Conservation (phyloP, 2,797 vertebrate genomes). For the Esox masquinongy region DNA sequence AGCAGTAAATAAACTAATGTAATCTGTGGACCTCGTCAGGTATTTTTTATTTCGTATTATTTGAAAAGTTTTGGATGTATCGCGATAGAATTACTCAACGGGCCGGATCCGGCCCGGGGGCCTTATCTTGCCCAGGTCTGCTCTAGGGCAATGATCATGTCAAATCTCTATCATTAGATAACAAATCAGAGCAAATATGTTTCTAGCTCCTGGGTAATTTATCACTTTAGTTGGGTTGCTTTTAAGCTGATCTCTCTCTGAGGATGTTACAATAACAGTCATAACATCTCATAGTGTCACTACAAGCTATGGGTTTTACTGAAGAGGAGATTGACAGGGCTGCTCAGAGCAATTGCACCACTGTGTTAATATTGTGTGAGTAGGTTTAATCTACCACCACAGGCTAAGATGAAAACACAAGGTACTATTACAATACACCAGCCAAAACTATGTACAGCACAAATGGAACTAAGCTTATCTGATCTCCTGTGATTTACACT, state of each 20-base stretch:
- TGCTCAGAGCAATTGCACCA: background rate
- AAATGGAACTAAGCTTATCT: no score
- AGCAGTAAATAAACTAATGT: no score
- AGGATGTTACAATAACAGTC: slow-evolving; percentile 56
- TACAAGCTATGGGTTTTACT: background rate
- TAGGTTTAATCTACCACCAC: background rate
- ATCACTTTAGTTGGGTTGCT: slow-evolving; percentile 40
- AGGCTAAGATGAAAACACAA: background rate
- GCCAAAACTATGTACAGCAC: background rate
- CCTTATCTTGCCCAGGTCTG: no score
- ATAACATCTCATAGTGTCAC: slow-evolving; percentile 12
- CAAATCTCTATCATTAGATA: slow-evolving; percentile 30
- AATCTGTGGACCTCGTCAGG: no score
- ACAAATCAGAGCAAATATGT: slow-evolving; percentile 30
- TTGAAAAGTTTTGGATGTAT: no score
- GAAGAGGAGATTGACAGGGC: background rate
- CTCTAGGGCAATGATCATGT: slow-evolving; percentile 11
- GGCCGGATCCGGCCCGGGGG: no score
- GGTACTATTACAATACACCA: background rate
- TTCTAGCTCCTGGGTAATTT: slow-evolving; percentile 30
- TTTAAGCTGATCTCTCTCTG: slow-evolving; percentile 34
- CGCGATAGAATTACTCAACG: no score
- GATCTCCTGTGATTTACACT: no score
- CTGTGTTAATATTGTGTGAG: background rate
- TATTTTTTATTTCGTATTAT: no score